Percentiles rank a stretch among this genome's conserved stretches.
Conservation (phyloP, 2,888 invertebrate species). For the Oligia latruncula region DNA sequence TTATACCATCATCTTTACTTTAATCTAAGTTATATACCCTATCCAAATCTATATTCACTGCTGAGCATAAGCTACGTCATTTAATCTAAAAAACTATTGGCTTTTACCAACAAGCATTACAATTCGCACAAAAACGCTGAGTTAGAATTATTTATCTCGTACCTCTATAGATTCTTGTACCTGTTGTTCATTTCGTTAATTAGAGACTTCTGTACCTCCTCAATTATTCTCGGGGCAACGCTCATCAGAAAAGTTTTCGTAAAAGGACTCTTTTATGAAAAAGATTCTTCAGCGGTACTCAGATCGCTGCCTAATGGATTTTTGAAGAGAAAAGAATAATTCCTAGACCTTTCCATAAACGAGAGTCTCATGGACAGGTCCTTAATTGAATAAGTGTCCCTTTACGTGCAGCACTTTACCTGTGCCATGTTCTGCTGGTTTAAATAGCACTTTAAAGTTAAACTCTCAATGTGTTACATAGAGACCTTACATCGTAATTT, state of each 20-base stretch:
- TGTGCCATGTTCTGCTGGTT: constrained; percentile 24
- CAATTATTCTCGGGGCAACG: constrained; percentile 29
- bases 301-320: constrained; percentile 32
- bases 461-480: constrained; percentile 22
- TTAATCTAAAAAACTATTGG: background rate
- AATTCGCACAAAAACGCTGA: background rate
- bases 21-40: too few species aligned
- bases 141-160: background rate
- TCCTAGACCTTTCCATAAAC: constrained; percentile 37
- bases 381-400: constrained; percentile 58
- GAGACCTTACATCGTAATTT: constrained; percentile 11
- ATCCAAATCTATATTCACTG: too few species aligned
- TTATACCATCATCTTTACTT: too few species aligned
- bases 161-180: background rate
- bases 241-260: constrained; percentile 10
- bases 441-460: constrained; percentile 44
- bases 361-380: constrained; percentile 29
- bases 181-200: constrained; percentile 26
- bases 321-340: constrained; percentile 31
- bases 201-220: constrained; percentile 20
- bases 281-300: constrained; percentile 22
- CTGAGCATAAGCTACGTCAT: background rate
- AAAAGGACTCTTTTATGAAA: constrained; percentile 26
- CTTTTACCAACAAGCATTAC: background rate
- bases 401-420: constrained; percentile 54